Conservation (phyloP, 2,113 vertebrate species). For the Pseudorasbora parva region DNA sequence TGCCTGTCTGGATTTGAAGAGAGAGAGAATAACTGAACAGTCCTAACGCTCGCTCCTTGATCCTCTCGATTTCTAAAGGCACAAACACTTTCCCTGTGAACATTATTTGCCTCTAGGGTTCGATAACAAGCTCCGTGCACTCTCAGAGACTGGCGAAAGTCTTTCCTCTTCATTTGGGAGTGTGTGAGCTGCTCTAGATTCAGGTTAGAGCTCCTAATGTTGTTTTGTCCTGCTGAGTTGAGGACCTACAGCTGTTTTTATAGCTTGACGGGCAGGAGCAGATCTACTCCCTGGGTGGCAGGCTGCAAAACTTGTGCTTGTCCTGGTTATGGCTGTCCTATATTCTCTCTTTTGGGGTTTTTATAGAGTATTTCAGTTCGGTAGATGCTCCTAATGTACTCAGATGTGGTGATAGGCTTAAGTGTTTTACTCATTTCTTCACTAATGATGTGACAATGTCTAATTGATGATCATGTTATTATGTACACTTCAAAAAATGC, state of each 20-base stretch:
- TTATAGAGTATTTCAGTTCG: background rate
- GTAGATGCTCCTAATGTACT: background rate
- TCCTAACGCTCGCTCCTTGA: background rate
- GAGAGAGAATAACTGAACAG: background rate
- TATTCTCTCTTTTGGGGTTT: background rate
- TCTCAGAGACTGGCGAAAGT: background rate
- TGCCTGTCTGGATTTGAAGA: background rate
- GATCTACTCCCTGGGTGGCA: conserved; percentile 3
- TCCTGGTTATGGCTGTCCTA: conserved; percentile 38
- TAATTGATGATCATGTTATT: background rate
- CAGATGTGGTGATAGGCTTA: background rate
- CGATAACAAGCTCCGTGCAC: background rate
- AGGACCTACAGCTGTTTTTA: background rate
- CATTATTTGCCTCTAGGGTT: background rate
- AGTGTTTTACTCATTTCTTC: background rate
- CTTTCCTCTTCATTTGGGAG: background rate
- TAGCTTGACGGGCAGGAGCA: background rate
- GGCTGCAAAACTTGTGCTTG: conserved; percentile 1
- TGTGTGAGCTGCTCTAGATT: conserved; percentile 3
- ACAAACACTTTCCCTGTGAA: background rate
- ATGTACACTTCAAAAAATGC: too few species aligned
- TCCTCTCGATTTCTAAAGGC: background rate
- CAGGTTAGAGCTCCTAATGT: background rate
- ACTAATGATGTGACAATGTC: too few species aligned
- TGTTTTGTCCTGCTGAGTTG: background rate